Base-by-base conservation (phyloP, 2,113 vertebrate genomes). In the Sebastes fasciatus region DNA sequence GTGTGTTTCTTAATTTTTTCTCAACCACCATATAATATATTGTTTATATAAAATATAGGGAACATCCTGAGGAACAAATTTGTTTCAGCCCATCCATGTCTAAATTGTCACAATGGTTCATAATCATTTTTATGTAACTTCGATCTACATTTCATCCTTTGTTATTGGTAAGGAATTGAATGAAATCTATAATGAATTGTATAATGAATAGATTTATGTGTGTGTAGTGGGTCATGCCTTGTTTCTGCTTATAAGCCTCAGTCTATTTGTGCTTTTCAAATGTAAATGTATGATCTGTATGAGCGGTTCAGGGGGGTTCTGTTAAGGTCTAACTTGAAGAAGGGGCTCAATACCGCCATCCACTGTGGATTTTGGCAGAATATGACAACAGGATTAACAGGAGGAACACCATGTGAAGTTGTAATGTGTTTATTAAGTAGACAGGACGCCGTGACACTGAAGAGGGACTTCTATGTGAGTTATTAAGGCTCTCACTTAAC, bases 301-400 rank as follows among this genome's bases (percentile, higher is more conserved):
- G 34, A 34, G 34, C 34, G 34, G 34, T 34, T 34, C 34, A 34
- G 34, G 34, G 34, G 34, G 34, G 4, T 4, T 34, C 34, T 34
- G 34, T 34, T 34, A 34, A 34, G 16, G 57, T 34, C n/a, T 6
- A 79, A 60, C 71, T 61, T 46, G 7, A 1, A 52, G n/a, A 76
- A 14, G 49, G 4, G 14, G 5, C 0, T 72, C 81, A 14, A 17
- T 84, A 82, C 5, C 62, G 66, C 81, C 65, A 49, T 21, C 84
- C 13, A 58, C 1, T 52, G 84, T 34, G 8, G 23, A 40, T 72
- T 80, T 62, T 61, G 40, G 46, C 23, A 19, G 0, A 61, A 2
- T 48, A 6, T 19, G 5, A 69, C 46, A n/a, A 46, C 16, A 69
- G 23, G 61, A 75, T 48, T 69, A 4, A 21, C 16, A 49, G 14